Percentiles rank a stretch among this genome's conserved stretches.
These are phyloP conservation scores for Heteromormyrus szaboi DNA, from an alignment of 2,797 vertebrate species.

Conservation along the genomic window DNA sequence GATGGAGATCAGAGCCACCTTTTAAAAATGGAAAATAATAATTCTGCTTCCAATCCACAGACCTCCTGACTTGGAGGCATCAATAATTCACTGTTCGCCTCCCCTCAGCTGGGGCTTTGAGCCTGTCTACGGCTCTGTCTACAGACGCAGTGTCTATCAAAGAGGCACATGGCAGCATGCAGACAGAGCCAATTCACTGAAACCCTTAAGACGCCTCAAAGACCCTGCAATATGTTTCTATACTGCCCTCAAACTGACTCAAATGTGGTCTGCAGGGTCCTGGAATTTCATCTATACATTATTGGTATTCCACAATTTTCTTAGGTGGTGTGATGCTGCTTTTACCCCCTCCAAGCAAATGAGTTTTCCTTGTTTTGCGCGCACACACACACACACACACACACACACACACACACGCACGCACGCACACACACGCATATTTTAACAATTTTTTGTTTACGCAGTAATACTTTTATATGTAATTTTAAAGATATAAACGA, in stretches of 20 bases:
- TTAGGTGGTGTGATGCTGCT: background rate
- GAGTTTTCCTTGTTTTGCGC: background rate
- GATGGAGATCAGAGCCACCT: conserved; percentile 2
- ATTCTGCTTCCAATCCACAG: background rate
- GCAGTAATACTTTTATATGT: background rate
- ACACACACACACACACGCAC: too few species aligned
- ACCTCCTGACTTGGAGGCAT: conserved; percentile 10
- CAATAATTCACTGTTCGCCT: conserved; percentile 17
- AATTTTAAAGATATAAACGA: background rate
- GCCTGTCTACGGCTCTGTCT: background rate
- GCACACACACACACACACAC: too few species aligned
- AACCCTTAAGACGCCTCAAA: background rate
- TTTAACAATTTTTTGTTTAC: background rate
- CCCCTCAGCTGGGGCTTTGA: background rate
- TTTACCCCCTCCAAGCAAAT: background rate
- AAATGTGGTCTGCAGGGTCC: background rate
- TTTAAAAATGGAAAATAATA: conserved; percentile 1
- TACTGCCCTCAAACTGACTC: background rate
- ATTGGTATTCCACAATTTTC: background rate
- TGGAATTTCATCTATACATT: background rate
- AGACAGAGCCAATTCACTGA: background rate
- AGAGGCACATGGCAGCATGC: background rate
- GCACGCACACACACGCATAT: too few species aligned
- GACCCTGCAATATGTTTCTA: background rate
- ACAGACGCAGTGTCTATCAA: background rate